Conservation (phyloP, 2,113 vertebrate species). For the Hippolais icterina region DNA sequence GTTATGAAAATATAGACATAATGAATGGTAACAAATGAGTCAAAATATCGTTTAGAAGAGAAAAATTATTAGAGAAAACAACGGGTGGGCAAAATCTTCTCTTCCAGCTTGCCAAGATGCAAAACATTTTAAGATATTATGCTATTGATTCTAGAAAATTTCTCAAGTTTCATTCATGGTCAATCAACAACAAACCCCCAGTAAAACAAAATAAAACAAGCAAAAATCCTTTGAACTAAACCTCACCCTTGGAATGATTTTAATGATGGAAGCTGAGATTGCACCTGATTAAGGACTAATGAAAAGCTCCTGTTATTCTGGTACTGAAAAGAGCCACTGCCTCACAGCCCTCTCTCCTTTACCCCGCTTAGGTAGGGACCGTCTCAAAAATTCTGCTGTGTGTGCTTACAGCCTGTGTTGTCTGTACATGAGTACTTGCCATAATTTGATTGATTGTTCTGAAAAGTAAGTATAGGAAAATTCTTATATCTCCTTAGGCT, state of each 20-base stretch:
- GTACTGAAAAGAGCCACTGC: background rate
- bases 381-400: background rate
- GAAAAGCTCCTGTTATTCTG: background rate
- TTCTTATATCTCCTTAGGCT: background rate
- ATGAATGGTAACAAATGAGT: background rate
- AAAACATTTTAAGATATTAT: background rate
- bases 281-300: background rate
- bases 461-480: background rate
- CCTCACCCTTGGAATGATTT: rapidly evolving
- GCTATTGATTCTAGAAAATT: background rate
- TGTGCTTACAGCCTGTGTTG: background rate
- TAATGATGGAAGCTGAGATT: background rate
- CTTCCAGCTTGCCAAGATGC: background rate
- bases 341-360: background rate
- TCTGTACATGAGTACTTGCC: rapidly evolving
- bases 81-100: background rate
- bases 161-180: background rate
- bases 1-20: background rate
- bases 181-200: background rate
- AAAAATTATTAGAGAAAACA: background rate
- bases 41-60: background rate
- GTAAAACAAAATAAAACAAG: background rate
- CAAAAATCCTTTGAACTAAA: background rate
- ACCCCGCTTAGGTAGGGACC: rapidly evolving
- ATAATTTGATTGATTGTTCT: background rate